A percentile compares a stretch with the other conserved stretches of the same genome.
Conservation (phyloP, 2,113 vertebrate species). For the Mirounga angustirostris region DNA sequence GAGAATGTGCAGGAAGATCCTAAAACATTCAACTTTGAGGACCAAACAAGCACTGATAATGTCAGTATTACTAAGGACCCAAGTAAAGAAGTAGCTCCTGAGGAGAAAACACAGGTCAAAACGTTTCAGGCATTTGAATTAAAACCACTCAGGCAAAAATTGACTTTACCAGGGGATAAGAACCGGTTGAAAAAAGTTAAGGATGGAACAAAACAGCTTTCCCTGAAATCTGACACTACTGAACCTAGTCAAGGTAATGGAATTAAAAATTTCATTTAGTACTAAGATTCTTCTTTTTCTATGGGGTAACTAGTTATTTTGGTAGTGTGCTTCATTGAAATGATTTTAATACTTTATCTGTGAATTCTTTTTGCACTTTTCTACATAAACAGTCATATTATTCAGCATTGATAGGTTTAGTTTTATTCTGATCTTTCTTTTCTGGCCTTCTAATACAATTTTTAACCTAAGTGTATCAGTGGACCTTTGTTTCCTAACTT, state of each 20-base stretch:
- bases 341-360: background rate
- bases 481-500: slow-evolving; percentile 12
- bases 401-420: slow-evolving; percentile 11
- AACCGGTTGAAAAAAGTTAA: slow-evolving; percentile 89
- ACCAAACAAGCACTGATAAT: slow-evolving; percentile 84
- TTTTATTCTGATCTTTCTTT: background rate
- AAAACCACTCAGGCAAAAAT: slow-evolving; percentile 95
- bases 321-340: slow-evolving; percentile 12
- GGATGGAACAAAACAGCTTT: slow-evolving; percentile 88
- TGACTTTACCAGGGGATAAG: slow-evolving; percentile 91
- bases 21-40: slow-evolving; percentile 79
- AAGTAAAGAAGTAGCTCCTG: slow-evolving; percentile 83
- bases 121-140: slow-evolving; percentile 97
- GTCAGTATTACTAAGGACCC: slow-evolving; percentile 87
- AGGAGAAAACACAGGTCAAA: slow-evolving; percentile 91
- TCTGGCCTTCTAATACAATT: background rate
- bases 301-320: slow-evolving; percentile 25
- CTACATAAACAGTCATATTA: background rate
- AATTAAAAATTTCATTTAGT: slow-evolving; percentile 44
- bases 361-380: slow-evolving; percentile 51
- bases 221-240: slow-evolving; percentile 79
- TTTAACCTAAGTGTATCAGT: background rate
- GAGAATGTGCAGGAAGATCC: slow-evolving; percentile 82
- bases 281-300: background rate
- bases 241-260: slow-evolving; percentile 87